phyloP scores from a whole-genome alignment of 2,797 vertebrate genomes.

The Lagodon rhomboides region DNA sequence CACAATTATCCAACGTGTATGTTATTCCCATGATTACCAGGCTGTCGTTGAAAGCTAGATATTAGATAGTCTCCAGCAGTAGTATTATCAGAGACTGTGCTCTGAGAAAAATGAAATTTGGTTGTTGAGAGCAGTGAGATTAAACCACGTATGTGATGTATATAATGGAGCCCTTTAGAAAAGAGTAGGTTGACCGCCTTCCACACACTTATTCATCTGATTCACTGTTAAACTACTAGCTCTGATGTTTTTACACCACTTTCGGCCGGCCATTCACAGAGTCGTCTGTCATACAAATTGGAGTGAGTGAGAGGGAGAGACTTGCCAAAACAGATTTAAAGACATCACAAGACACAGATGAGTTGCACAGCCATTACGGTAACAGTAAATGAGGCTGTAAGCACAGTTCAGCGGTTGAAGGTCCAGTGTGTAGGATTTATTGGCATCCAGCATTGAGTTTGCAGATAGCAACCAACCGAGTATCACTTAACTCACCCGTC shows the following conservation, averaged over 20 bases:
- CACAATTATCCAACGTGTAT: background rate
- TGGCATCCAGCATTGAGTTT: no score
- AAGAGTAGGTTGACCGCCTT: no score
- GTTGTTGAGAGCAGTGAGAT: background rate
- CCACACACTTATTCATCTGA: background rate
- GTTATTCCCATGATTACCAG: background rate
- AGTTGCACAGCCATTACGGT: no score
- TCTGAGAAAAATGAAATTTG: background rate
- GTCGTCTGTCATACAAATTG: background rate
- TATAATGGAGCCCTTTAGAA: no score
- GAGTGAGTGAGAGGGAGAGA: background rate
- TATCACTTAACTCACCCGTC: no score
- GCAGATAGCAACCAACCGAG: no score
- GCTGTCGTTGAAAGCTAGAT: background rate
- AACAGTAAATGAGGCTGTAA: conserved; percentile 6
- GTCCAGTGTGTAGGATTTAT: no score
- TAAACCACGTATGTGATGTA: background rate
- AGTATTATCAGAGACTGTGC: background rate
- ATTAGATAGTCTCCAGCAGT: background rate
- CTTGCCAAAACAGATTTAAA: no score
- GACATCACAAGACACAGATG: no score
- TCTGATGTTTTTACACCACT: background rate
- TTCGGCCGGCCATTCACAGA: background rate
- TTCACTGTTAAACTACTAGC: background rate
- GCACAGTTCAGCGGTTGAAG: no score